Evolutionary conservation across 1,140 invertebrate genomes (phyloP), one percentile per base, ranked within the genome.

Genomic region (Potamilus streckersoni): DNA sequence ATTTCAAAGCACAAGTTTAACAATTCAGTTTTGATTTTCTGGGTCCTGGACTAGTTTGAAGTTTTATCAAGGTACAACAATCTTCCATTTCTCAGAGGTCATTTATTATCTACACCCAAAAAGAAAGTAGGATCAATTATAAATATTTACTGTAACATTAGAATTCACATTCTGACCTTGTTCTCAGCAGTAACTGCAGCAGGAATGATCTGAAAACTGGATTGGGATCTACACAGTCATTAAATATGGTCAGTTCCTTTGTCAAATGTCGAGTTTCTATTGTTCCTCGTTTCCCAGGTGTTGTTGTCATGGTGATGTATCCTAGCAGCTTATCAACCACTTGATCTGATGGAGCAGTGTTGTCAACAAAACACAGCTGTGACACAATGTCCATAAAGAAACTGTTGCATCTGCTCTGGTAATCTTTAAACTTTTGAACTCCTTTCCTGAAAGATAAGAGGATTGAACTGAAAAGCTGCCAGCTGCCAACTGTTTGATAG

Each of bases 341-440:
- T 19, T 79, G 71, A 16, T 69, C 31, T 38, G 78, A 78, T 38
- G 85, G 85, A 31, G 83, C 73, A 8, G 23, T 64, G 58, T 81
- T 73, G 11, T 79, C 80, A 61, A 55, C 77, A 79, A 86, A 86
- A 63, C 84, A 85, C 16, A 85, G 76, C 65, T 81, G 72, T 2
- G 84, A 82, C 19, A 86, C 84, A 17, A 85, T 69, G 13, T 79
- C 79, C 83, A 86, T 84, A 67, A 85, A 83, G 73, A 86, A 86
- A 13, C 62, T 74, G 72, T 84, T 84, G 57, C 82, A 82, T 56
- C 77, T 58, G 57, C 74, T 65, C 68, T 82, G 78, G 55, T 73
- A 73, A 12, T 70, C 58, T 19, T 65, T 62, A 17, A 73, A 20
- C 57, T 73, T 70, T 49, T 31, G 49, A 17, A 60, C 31, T 57